Base-by-base conservation (phyloP, 2,888 invertebrate species). In the Melanostoma scalare region DNA sequence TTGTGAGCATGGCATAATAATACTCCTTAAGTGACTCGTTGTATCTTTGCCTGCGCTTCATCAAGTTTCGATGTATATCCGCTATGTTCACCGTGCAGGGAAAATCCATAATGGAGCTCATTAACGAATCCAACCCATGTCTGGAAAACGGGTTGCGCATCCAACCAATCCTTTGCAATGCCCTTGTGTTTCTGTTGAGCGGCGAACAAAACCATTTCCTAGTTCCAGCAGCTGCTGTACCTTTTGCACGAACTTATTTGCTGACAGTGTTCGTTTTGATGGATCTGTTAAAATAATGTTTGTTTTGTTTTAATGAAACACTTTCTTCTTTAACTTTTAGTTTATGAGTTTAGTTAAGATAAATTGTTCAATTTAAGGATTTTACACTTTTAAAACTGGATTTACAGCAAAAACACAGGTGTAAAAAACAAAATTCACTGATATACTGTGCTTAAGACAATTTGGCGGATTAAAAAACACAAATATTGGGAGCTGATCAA, bases 1-100 rank as follows among this genome's bases (percentile, higher is more conserved):
- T 82, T 3, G 71, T 55, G n/a, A 85, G 40, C 71, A 86, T 85
- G 2, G 56, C 63, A 31, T 86, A 84, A 10, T 79, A 87, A 38
- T 81, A 86, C n/a, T 84, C 84, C 0, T 55, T 30, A 10, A 82
- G 52, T 0, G 69, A 44, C 50, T 86, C 85, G 9, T 46, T 36
- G 10, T 20, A 20, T 36, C 73, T 71, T 2, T 74, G 35, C 36
- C 68, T 78, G 0, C 85, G 73, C 10, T 33, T 53, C 31, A 55
- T 76, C 9, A 86, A 36, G 8, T 85, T 77, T 5, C 82, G 38
- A 35, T 86, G 82, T 3, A 82, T 38, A 35, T 79, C 76, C 30
- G 79, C 85, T 1, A 33, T 35, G 3, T 33, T 63, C 3, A 80
- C 44, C 50, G 40, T 30, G n/a, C 55, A 44, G 4, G 76, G 80